Evolutionary conservation across 2,888 invertebrate species (phyloP).

Genomic region (Lamellibrachia satsuma): DNA sequence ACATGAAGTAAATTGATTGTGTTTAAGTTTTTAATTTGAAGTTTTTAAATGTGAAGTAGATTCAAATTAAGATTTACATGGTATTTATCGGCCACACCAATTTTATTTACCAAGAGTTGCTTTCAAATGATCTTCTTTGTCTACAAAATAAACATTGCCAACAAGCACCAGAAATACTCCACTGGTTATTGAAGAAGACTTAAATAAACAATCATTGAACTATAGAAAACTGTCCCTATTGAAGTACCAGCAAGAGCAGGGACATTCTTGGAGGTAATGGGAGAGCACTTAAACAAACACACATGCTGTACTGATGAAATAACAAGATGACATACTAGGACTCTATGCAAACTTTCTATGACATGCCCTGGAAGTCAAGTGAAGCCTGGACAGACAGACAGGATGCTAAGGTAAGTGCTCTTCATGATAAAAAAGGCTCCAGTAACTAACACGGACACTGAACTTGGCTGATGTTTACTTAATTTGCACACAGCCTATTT

Average conservation of each 20-base stretch:
- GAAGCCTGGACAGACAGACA: not conserved
- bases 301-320: not conserved
- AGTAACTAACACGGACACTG: not conserved
- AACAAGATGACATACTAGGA: not conserved
- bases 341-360: slow-evolving; percentile 1
- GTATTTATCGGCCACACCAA: not conserved
- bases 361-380: not conserved
- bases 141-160: not conserved
- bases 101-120: not conserved
- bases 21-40: no score
- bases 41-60: not conserved
- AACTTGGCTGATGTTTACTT: not conserved
- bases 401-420: not conserved
- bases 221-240: not conserved
- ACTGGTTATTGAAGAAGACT: not conserved
- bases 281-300: not conserved
- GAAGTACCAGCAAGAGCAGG: not conserved
- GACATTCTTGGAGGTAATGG: not conserved
- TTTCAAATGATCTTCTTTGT: not conserved
- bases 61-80: not conserved
- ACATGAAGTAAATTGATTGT: no score
- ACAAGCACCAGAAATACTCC: not conserved
- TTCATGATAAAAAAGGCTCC: not conserved
- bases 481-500: not conserved
- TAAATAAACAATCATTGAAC: not conserved